Percentiles rank a stretch among this genome's conserved stretches.
These are phyloP conservation scores for Micromussa lordhowensis DNA, from an alignment of 92 coral and sea anemone genomes.

Conservation along the genomic window DNA sequence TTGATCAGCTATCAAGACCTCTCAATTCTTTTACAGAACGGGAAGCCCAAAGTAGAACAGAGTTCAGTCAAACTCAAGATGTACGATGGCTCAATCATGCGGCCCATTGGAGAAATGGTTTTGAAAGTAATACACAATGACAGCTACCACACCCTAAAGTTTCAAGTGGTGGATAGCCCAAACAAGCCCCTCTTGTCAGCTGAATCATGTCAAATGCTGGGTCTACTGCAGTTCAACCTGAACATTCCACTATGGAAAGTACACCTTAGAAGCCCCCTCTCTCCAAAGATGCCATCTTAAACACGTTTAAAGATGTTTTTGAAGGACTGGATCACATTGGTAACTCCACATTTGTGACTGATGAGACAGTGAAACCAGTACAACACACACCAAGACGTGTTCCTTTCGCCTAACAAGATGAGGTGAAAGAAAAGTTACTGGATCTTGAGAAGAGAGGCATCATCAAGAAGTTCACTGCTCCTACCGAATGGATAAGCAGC, in stretches of 20 bases:
- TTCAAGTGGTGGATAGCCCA: constrained; percentile 44
- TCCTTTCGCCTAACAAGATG: constrained; percentile 45
- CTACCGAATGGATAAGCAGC: constrained; percentile 44
- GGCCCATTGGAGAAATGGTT: constrained; percentile 23
- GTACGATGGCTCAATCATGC: constrained; percentile 42
- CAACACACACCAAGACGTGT: constrained; percentile 56
- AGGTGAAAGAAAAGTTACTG: constrained; percentile 53
- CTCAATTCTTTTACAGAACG: constrained; percentile 43
- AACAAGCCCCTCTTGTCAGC: constrained; percentile 54
- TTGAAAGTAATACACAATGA: constrained; percentile 23
- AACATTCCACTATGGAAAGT: neutral
- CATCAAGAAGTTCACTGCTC: constrained; percentile 42
- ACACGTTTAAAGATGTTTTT: constrained; percentile 47
- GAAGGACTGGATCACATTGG: constrained; percentile 61
- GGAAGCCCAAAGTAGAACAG: constrained; percentile 30
- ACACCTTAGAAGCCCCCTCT: neutral
- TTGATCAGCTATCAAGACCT: constrained; percentile 32
- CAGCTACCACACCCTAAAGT: constrained; percentile 36
- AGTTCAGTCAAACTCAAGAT: constrained; percentile 41
- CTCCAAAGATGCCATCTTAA: constrained; percentile 32
- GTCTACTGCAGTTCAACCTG: constrained; percentile 17
- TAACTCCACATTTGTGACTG: constrained; percentile 44
- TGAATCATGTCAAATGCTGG: constrained; percentile 27
- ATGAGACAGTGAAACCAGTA: constrained; percentile 33
- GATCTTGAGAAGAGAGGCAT: constrained; percentile 62